A percentile compares a stretch with the other conserved stretches of the same genome.
These are phyloP conservation scores for Siderastrea radians DNA, from an alignment of 92 coral and sea anemone species.

Conservation along the genomic window DNA sequence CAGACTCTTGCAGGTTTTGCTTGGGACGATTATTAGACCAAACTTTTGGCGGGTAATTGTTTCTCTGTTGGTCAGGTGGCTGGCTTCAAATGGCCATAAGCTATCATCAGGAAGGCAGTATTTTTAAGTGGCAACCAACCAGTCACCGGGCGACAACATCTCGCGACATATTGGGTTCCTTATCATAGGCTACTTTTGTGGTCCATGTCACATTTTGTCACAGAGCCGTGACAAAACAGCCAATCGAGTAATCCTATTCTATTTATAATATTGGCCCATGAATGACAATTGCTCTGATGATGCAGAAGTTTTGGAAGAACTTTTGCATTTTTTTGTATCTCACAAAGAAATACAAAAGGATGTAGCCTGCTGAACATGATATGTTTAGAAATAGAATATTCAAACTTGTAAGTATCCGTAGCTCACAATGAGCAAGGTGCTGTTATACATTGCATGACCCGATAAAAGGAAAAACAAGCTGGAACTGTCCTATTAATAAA, in stretches of 20 bases:
- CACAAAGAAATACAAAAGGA: background rate
- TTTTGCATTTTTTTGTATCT: background rate
- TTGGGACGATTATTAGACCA: background rate
- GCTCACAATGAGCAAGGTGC: constrained; percentile 6
- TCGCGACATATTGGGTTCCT: constrained; percentile 32
- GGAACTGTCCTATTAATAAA: constrained; percentile 29
- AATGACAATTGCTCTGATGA: background rate
- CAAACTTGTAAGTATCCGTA: background rate
- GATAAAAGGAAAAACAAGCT: constrained; percentile 15
- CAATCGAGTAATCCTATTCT: constrained; percentile 21
- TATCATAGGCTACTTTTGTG: background rate
- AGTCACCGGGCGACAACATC: constrained; percentile 24
- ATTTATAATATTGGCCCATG: constrained; percentile 16
- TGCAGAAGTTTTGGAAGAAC: background rate
- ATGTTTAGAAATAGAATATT: background rate
- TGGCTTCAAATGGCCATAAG: constrained; percentile 8
- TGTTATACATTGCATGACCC: constrained; percentile 41
- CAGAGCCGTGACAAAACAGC: constrained; percentile 25
- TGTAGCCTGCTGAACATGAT: background rate
- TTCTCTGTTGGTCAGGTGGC: constrained; percentile 6
- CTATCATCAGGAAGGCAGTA: background rate
- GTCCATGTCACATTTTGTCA: constrained; percentile 27
- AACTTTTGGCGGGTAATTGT: constrained; percentile 7
- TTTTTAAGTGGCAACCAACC: constrained; percentile 32
- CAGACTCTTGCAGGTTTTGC: constrained; percentile 17